phyloP scores from a whole-genome alignment of 2,113 vertebrate genomes.

The Otis tarda region DNA sequence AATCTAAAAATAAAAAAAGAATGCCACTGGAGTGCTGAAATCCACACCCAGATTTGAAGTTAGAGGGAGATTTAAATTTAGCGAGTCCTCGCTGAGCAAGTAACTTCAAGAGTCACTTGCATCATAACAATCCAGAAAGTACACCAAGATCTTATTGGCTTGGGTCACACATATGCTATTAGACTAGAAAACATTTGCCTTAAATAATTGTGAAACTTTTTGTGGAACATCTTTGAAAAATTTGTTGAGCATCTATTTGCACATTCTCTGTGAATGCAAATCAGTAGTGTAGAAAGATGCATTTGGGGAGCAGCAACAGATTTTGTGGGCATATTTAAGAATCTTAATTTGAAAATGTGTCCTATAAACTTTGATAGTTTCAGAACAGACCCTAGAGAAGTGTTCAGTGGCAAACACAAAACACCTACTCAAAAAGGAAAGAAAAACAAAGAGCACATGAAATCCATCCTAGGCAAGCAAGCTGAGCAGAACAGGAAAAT shows the following conservation, averaged over 20 bases:
- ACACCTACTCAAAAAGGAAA: constrained; percentile 24
- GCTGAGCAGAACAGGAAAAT: neutral
- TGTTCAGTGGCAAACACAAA: constrained; percentile 25
- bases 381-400: constrained; percentile 21
- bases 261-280: constrained; percentile 25
- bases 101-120: neutral
- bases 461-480: neutral
- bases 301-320: constrained; percentile 40
- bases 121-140: neutral
- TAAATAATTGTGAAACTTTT: neutral
- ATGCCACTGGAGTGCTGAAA: neutral
- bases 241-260: constrained; percentile 15
- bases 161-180: neutral
- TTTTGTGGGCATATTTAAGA: constrained; percentile 58
- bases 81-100: neutral
- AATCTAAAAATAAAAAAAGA: neutral
- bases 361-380: constrained; percentile 47
- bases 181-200: neutral
- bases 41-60: neutral
- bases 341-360: constrained; percentile 60
- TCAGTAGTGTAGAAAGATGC: constrained; percentile 1
- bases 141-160: neutral
- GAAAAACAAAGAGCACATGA: constrained; percentile 10
- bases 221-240: neutral
- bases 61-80: neutral